Percentiles rank a stretch among this genome's conserved stretches.
phyloP scores from a whole-genome alignment of 1,140 invertebrate genomes.

The Eriocheir sinensis region DNA sequence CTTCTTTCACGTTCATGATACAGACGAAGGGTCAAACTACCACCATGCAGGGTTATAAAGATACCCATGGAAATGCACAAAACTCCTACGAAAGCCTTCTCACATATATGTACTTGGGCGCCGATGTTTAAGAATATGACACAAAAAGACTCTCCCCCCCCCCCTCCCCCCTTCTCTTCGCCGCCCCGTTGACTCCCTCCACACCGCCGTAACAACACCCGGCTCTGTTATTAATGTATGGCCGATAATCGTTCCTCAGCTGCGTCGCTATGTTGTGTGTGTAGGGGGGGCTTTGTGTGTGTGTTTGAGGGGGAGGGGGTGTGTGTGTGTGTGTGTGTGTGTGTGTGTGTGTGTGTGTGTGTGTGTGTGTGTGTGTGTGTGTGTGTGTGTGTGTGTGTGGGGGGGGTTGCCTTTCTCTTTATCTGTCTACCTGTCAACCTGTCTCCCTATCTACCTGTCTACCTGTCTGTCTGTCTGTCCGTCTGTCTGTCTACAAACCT shows the following conservation, averaged over 20 bases:
- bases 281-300: neutral
- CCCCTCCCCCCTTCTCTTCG: no score
- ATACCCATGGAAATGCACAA: no score
- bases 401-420: no score
- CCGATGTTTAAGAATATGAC: no score
- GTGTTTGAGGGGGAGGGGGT: neutral
- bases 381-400: neutral
- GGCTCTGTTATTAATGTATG: neutral
- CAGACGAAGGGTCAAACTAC: no score
- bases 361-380: slow-evolving; percentile 22
- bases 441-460: neutral
- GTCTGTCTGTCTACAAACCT: neutral
- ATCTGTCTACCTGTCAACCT: neutral
- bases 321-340: slow-evolving; percentile 22
- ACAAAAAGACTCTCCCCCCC: no score
- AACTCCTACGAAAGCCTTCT: no score
- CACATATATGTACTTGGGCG: no score
- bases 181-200: neutral
- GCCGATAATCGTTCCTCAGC: neutral
- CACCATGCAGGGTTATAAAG: no score
- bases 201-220: neutral
- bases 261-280: no score
- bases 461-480: neutral
- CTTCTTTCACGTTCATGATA: no score
- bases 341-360: slow-evolving; percentile 22